Evolutionary conservation across 2,888 invertebrate genomes (phyloP), one percentile per base, ranked within the genome.

Genomic region (Drosophila nr. perissopoda): DNA sequence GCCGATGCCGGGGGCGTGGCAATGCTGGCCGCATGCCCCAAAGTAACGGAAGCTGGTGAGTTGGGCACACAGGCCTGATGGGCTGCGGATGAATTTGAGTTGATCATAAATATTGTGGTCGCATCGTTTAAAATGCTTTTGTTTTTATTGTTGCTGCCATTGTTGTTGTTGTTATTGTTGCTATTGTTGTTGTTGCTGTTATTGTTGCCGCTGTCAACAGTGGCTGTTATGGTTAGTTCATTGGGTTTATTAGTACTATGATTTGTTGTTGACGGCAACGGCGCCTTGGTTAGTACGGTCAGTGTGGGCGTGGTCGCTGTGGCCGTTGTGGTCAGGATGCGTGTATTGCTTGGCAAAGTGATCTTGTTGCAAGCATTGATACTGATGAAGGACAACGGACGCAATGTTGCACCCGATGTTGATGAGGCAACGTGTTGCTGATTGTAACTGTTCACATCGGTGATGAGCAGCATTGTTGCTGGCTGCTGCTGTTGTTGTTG

Each of bases 321-420:
- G 21, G 83, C 76, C 46, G 83, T 78, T 25, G 91, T 81, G 16
- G 87, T 88, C 62, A 91, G 73, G 27, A 92, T 87, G 53, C 91
- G 90, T n/a, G 92, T 91, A 66, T 91, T 90, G 49, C 89, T 85
- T 27, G 92, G 90, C 73, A 92, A 61, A 5, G 92, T 91, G 60
- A 92, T 91, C 74, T 92, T 92, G 67, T 91, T 91, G 65, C 91
- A 88, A 10, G 89, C 80, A 76, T 91, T 91, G 42, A 91, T 89
- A 73, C 92, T 92, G 27, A 92, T 91, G 61, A 92, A 91, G 49
- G 92, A 92, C 63, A 92, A 72, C 11, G 92, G 92, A 40, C 92
- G 90, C 58, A 91, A 68, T n/a, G 88, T 85, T 7, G 83, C 75
- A 6, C 84, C 66, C 25, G 74, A 58, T 11, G 73, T 52, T 11